phyloP scores from a whole-genome alignment of 2,797 vertebrate genomes.

The Crocidura indochinensis region DNA sequence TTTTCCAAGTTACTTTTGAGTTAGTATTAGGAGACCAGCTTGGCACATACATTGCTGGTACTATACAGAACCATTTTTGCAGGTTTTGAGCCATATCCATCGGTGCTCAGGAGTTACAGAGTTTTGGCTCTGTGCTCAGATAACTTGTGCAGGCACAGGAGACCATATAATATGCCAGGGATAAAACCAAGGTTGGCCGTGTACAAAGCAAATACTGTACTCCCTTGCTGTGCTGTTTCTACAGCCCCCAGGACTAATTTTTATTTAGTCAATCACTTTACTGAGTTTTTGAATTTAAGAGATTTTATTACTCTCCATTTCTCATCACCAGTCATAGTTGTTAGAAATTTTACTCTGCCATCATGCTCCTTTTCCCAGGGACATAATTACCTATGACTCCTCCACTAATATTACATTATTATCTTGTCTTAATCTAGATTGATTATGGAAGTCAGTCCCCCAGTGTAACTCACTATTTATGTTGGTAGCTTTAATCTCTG shows the following conservation, averaged over 20 bases:
- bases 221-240: too few species aligned
- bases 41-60: neutral
- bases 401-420: neutral
- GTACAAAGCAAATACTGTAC: too few species aligned
- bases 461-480: neutral
- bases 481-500: neutral
- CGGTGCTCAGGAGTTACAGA: too few species aligned
- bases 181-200: too few species aligned
- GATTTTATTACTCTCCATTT: neutral
- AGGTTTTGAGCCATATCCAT: too few species aligned
- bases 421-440: conserved; percentile 4
- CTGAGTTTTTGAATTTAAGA: neutral
- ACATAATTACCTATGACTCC: neutral
- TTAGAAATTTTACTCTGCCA: conserved; percentile 35
- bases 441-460: neutral
- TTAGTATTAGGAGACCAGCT: neutral
- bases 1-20: neutral
- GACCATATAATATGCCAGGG: too few species aligned
- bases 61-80: neutral
- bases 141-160: too few species aligned
- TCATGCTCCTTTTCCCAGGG: neutral
- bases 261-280: neutral
- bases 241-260: too few species aligned
- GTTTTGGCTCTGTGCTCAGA: too few species aligned
- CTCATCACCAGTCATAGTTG: neutral